Percentiles rank a stretch among this genome's conserved stretches.
These are phyloP conservation scores for Meloidogyne exigua DNA, from an alignment of 1,140 invertebrate genomes.

Conservation along the genomic window DNA sequence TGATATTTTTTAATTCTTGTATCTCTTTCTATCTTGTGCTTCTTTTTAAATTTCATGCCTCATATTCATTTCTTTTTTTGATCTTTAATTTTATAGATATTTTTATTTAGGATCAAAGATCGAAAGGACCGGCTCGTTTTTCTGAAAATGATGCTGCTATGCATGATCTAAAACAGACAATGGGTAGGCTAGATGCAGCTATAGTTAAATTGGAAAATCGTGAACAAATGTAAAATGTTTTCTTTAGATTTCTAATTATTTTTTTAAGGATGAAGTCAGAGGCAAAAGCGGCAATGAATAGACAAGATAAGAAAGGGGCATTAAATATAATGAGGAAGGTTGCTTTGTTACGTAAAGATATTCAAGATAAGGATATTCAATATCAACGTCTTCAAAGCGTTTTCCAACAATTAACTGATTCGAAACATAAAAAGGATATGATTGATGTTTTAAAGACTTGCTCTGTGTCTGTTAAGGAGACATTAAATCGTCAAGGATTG, in stretches of 20 bases:
- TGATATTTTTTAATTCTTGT: too few species aligned
- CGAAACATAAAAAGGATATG: conserved; percentile 59
- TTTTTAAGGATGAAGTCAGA: conserved; percentile 34
- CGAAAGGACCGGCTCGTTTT: conserved; percentile 52
- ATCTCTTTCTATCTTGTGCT: too few species aligned
- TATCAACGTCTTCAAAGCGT: conserved; percentile 52
- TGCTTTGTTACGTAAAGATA: conserved; percentile 57
- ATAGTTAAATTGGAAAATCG: conserved; percentile 44
- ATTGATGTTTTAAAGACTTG: conserved; percentile 55
- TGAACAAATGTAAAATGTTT: conserved; percentile 25
- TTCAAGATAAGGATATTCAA: conserved; percentile 59
- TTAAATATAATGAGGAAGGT: conserved; percentile 46
- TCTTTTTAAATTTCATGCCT: too few species aligned
- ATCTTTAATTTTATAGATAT: too few species aligned
- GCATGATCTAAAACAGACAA: conserved; percentile 51
- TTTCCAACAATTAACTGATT: conserved; percentile 52
- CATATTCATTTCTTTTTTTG: too few species aligned
- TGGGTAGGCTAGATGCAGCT: conserved; percentile 51
- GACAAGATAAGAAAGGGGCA: conserved; percentile 52
- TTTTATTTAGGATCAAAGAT: conserved; percentile 47
- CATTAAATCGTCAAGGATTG: conserved; percentile 51
- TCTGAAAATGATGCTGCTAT: conserved; percentile 59
- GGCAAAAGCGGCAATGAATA: conserved; percentile 39
- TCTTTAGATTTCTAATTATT: background rate
- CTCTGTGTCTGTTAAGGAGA: conserved; percentile 55